Evolutionary conservation across 2,888 invertebrate genomes (phyloP).

Genomic region (Hirtodrosophila cameraria): DNA sequence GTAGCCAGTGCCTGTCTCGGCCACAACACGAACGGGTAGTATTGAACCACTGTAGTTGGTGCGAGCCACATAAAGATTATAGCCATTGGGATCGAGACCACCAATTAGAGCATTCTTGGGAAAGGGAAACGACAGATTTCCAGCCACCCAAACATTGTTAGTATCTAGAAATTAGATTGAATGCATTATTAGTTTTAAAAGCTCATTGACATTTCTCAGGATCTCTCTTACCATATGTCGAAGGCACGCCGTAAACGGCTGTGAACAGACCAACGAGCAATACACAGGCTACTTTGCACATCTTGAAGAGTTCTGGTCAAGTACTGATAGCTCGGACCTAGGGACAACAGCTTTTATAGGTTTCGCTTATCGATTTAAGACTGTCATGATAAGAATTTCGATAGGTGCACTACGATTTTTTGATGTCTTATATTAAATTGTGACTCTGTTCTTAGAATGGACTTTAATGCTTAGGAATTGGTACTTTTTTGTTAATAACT

Average conservation of each 20-base stretch:
- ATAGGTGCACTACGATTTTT: background rate
- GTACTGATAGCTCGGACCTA: background rate
- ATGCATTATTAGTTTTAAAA: background rate
- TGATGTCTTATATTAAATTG: too few species aligned
- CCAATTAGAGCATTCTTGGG: slow-evolving; percentile 42
- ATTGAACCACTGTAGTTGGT: slow-evolving; percentile 22
- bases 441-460: too few species aligned
- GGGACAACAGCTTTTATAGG: background rate
- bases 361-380: background rate
- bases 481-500: background rate
- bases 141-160: slow-evolving; percentile 41
- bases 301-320: background rate
- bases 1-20: slow-evolving; percentile 46
- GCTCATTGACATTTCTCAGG: background rate
- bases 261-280: slow-evolving; percentile 2
- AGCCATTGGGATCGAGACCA: slow-evolving; percentile 54
- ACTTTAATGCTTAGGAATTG: background rate
- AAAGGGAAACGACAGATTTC: slow-evolving; percentile 46
- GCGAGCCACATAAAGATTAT: slow-evolving; percentile 50
- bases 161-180: slow-evolving; percentile 26
- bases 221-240: slow-evolving; percentile 4
- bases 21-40: slow-evolving; percentile 50
- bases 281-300: slow-evolving; percentile 9
- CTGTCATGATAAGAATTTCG: background rate
- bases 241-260: slow-evolving; percentile 4